Evolutionary conservation across 2,113 vertebrate genomes (phyloP).

Genomic region (Chaetorhynchus papuensis): DNA sequence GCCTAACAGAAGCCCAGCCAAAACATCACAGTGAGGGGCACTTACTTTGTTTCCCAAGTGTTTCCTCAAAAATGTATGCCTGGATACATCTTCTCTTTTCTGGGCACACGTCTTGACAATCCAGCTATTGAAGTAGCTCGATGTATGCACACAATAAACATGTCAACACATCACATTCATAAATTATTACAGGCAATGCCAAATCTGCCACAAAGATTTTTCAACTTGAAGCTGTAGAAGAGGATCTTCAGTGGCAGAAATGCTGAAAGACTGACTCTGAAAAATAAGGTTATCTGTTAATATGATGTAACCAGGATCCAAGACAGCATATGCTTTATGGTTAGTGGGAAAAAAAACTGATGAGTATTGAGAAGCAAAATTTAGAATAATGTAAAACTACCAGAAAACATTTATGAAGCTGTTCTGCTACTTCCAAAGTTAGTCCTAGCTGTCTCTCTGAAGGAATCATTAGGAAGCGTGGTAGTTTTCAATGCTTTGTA

Average conservation of each 20-base stretch:
- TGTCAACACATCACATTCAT: conserved; percentile 39
- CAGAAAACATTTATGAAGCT: neutral
- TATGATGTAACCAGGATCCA: neutral
- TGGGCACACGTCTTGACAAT: neutral
- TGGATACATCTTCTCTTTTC: conserved; percentile 26
- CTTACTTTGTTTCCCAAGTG: conserved; percentile 26
- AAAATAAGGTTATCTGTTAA: neutral
- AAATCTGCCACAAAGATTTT: conserved; percentile 49
- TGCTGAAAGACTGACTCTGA: neutral
- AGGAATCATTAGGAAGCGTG: neutral
- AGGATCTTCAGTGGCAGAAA: conserved; percentile 37
- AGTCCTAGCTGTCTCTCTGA: neutral
- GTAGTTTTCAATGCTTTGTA: neutral
- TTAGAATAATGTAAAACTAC: neutral
- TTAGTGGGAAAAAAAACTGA: neutral
- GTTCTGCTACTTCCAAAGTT: neutral
- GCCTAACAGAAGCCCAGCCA: neutral
- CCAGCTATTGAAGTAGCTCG: conserved; percentile 34
- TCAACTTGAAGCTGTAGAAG: neutral
- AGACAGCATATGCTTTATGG: neutral
- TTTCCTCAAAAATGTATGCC: conserved; percentile 16
- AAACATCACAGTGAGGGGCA: neutral
- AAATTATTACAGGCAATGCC: conserved; percentile 48
- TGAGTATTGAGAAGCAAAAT: neutral
- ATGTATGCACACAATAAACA: conserved; percentile 43